Conservation (phyloP, 2,797 vertebrate species). For the Manis crassicaudata region DNA sequence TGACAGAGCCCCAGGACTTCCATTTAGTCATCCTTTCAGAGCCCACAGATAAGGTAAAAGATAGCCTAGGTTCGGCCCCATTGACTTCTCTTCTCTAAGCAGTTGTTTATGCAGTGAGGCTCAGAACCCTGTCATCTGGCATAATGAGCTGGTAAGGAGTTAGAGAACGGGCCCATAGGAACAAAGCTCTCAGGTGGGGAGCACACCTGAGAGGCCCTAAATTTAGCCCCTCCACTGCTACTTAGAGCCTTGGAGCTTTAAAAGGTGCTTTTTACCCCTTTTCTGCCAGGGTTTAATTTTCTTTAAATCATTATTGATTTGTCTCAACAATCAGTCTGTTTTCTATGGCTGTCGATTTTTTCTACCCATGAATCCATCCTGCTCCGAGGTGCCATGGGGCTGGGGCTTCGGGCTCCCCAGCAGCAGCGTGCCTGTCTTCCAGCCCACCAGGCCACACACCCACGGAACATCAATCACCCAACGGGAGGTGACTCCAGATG, state of each 20-base stretch:
- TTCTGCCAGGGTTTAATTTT: slow-evolving; percentile 63
- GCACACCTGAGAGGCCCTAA: neutral
- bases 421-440: neutral
- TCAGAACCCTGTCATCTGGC: slow-evolving; percentile 17
- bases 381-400: neutral
- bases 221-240: neutral
- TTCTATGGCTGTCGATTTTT: slow-evolving; percentile 50
- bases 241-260: neutral
- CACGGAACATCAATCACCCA: slow-evolving; percentile 23
- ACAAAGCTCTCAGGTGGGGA: neutral
- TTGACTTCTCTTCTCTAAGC: slow-evolving; percentile 15
- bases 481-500: slow-evolving; percentile 17
- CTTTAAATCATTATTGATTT: slow-evolving; percentile 68
- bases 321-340: slow-evolving; percentile 30
- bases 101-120: slow-evolving; percentile 45
- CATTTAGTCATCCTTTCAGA: slow-evolving; percentile 47
- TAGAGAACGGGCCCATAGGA: neutral
- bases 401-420: neutral
- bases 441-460: neutral
- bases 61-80: neutral
- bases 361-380: neutral
- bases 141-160: slow-evolving; percentile 46
- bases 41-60: slow-evolving; percentile 57
- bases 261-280: slow-evolving; percentile 40
- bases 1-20: slow-evolving; percentile 59